phyloP scores from a whole-genome alignment of 1,140 invertebrate species.

The Rhynchophorus ferrugineus region DNA sequence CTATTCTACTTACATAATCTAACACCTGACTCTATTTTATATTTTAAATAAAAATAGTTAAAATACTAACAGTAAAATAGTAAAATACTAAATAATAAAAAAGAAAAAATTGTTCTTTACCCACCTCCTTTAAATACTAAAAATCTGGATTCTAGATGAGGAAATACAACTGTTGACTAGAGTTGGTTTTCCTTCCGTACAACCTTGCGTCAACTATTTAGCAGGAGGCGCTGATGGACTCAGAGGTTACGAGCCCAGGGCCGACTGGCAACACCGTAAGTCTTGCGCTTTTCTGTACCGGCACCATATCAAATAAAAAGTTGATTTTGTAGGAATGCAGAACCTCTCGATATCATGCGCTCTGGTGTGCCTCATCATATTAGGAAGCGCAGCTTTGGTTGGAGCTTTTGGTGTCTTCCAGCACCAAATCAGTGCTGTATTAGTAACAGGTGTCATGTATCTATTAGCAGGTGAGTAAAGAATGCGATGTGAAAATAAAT shows the following conservation, averaged over 20 bases:
- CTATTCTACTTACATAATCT: no score
- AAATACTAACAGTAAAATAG: no score
- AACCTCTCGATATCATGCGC: slow-evolving; percentile 88
- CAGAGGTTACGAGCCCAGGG: slow-evolving; percentile 57
- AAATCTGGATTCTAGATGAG: no score
- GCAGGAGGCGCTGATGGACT: slow-evolving; percentile 54
- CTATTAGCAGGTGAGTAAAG: slow-evolving; percentile 65
- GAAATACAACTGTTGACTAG: slow-evolving; percentile 57
- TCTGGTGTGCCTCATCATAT: slow-evolving; percentile 77
- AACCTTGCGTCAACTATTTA: slow-evolving; percentile 69
- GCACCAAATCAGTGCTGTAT: slow-evolving; percentile 80
- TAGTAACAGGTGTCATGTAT: slow-evolving; percentile 89
- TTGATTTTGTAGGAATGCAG: slow-evolving; percentile 89
- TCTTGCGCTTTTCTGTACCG: slow-evolving; percentile 17
- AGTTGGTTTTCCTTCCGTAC: slow-evolving; percentile 60
- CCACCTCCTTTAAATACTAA: no score
- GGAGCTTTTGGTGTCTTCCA: slow-evolving; percentile 78
- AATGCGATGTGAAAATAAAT: no score
- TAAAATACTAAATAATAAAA: no score
- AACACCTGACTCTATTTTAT: no score
- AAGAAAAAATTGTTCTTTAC: no score
- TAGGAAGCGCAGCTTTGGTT: slow-evolving; percentile 73
- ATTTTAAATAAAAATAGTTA: no score
- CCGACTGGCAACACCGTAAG: slow-evolving; percentile 79
- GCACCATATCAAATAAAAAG: no score